Evolutionary conservation across 2,888 invertebrate genomes (phyloP).

Genomic region (Oscheius sp.): DNA sequence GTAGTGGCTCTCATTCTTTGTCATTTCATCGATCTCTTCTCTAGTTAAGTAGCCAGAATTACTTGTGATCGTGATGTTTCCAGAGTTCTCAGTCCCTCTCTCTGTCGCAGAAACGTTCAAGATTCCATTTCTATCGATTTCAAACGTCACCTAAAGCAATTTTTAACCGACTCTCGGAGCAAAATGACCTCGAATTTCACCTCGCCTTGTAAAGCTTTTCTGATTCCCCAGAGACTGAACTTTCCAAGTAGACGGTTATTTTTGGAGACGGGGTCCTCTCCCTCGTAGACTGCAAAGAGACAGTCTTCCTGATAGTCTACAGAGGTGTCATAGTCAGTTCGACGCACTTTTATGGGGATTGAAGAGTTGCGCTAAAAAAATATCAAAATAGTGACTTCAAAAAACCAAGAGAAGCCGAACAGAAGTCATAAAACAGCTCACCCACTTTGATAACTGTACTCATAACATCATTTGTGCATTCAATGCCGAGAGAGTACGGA

Average conservation of each 20-base stretch:
- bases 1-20: neutral
- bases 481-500: slow-evolving; percentile 89
- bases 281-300: slow-evolving; percentile 80
- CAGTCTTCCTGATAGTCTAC: slow-evolving; percentile 96
- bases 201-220: slow-evolving; percentile 90
- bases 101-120: slow-evolving; percentile 92
- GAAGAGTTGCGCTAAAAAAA: slow-evolving; percentile 77
- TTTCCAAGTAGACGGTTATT: slow-evolving; percentile 92
- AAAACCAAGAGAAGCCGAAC: too few relatives aligned
- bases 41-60: slow-evolving; percentile 81
- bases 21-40: too few relatives aligned
- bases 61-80: slow-evolving; percentile 79
- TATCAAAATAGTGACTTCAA: too few relatives aligned
- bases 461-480: slow-evolving; percentile 93
- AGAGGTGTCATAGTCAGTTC: slow-evolving; percentile 79
- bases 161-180: slow-evolving; percentile 77
- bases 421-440: too few relatives aligned
- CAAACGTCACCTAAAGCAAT: slow-evolving; percentile 76
- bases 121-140: slow-evolving; percentile 86
- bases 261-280: slow-evolving; percentile 84
- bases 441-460: slow-evolving; percentile 85
- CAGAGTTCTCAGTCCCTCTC: slow-evolving; percentile 79
- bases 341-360: slow-evolving; percentile 70
- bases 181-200: slow-evolving; percentile 79
- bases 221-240: slow-evolving; percentile 79